Conservation (phyloP, 1,140 invertebrate genomes). For the Drosophila novamexicana region DNA sequence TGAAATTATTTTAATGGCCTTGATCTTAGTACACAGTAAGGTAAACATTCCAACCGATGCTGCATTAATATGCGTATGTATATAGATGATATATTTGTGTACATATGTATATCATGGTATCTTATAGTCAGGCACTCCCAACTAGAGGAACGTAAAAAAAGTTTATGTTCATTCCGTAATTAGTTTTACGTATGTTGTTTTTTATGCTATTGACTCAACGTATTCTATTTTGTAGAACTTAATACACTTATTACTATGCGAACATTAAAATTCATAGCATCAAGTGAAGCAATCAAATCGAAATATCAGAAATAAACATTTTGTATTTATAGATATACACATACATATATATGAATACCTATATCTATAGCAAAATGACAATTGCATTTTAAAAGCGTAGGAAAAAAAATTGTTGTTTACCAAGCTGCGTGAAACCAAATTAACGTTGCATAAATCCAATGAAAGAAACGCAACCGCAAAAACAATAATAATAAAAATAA, state of each 20-base stretch:
- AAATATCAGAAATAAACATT: background rate
- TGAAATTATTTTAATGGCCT: too few species aligned
- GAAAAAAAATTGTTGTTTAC: slow-evolving; percentile 28
- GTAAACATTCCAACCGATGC: too few species aligned
- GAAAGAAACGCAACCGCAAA: background rate
- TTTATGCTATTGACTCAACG: background rate
- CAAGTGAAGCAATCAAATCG: slow-evolving; percentile 4
- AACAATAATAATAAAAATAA: slow-evolving; percentile 10
- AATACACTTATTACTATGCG: too few species aligned
- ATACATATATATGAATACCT: background rate
- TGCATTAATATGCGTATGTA: too few species aligned
- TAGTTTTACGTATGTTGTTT: background rate
- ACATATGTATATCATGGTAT: too few species aligned
- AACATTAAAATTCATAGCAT: slow-evolving; percentile 16
- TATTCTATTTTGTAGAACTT: too few species aligned
- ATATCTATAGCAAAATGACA: slow-evolving; percentile 1
- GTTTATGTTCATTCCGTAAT: slow-evolving; percentile 1
- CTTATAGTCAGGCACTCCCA: too few species aligned
- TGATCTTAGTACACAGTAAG: too few species aligned
- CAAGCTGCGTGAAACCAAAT: slow-evolving; percentile 14
- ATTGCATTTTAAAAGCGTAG: slow-evolving; percentile 40
- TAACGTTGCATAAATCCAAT: slow-evolving; percentile 30
- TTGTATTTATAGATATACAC: too few species aligned
- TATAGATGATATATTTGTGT: too few species aligned
- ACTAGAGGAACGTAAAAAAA: too few species aligned